These are phyloP conservation scores for Periplaneta americana DNA, from an alignment of 1,140 invertebrate species.

Conservation along the genomic window DNA sequence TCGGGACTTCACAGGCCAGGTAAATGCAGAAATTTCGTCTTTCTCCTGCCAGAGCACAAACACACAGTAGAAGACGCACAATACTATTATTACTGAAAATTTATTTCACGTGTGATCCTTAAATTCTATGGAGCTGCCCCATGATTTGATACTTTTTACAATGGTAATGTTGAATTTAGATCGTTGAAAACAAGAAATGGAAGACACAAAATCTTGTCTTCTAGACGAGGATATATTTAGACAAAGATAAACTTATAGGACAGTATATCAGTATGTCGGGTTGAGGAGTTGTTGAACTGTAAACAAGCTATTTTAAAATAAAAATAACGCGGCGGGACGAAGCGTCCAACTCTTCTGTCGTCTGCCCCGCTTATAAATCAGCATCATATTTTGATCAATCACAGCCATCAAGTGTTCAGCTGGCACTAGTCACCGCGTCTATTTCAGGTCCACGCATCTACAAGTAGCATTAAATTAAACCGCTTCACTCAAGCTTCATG, in stretches of 20 bases:
- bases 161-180: too few relatives aligned
- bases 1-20: too few relatives aligned
- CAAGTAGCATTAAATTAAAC: background rate
- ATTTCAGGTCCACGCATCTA: background rate
- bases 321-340: background rate
- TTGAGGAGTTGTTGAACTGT: background rate
- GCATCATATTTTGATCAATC: background rate
- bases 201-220: background rate
- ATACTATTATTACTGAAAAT: too few relatives aligned
- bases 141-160: too few relatives aligned
- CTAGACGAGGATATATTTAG: background rate
- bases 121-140: too few relatives aligned
- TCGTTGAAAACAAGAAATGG: too few relatives aligned
- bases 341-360: background rate
- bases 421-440: background rate
- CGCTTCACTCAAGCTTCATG: background rate
- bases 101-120: too few relatives aligned
- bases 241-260: background rate
- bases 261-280: background rate
- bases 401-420: background rate
- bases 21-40: too few relatives aligned
- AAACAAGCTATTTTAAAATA: background rate
- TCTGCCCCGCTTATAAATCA: background rate
- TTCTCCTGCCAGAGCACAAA: too few relatives aligned
- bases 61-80: too few relatives aligned